Evolutionary conservation across 2,797 vertebrate genomes (phyloP).

Genomic region (Neoniphon sammara): DNA sequence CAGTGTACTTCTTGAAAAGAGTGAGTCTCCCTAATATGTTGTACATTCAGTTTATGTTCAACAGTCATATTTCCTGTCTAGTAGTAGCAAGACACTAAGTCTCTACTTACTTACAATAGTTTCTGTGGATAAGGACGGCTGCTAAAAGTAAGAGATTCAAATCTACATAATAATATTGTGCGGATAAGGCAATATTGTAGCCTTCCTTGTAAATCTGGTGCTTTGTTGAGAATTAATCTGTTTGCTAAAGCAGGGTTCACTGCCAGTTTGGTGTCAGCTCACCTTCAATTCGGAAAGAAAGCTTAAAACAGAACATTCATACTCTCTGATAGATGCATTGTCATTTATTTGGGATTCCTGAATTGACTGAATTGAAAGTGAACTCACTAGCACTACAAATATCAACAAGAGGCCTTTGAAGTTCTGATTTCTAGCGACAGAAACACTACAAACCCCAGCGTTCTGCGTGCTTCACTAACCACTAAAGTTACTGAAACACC

Average conservation of each 20-base stretch:
- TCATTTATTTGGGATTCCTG: constrained; percentile 30
- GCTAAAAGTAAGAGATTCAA: not conserved
- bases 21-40: constrained; percentile 19
- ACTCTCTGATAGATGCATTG: constrained; percentile 23
- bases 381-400: constrained; percentile 25
- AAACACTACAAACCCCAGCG: constrained; percentile 17
- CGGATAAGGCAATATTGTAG: constrained; percentile 14
- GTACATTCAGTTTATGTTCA: constrained; percentile 32
- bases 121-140: not conserved
- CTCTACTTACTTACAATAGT: not conserved
- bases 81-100: constrained; percentile 5
- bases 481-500: constrained; percentile 17
- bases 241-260: constrained; percentile 15
- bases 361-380: constrained; percentile 44
- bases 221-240: constrained; percentile 5
- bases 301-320: constrained; percentile 20
- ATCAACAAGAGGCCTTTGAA: constrained; percentile 32
- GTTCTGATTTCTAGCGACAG: constrained; percentile 7
- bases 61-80: constrained; percentile 34
- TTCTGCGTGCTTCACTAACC: constrained; percentile 32
- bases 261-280: constrained; percentile 17
- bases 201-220: not conserved
- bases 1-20: not conserved
- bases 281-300: constrained; percentile 23
- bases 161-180: not conserved